Evolutionary conservation across 2,797 vertebrate species (phyloP), one percentile per base, ranked within the genome.

Genomic region (Acipenser oxyrinchus): DNA sequence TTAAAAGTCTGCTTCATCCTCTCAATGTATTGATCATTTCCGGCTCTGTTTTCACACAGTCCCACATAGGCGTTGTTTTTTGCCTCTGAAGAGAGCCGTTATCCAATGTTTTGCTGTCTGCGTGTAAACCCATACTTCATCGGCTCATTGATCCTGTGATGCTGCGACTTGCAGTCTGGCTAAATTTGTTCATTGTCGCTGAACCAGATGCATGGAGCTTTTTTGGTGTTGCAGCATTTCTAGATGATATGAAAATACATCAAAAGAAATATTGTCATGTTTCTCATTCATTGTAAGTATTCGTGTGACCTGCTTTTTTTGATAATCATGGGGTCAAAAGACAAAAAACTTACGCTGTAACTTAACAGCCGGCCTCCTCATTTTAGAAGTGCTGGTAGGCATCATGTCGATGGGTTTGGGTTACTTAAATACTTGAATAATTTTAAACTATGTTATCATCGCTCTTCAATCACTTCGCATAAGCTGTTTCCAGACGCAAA

Each of bases 1-100:
- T 84, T 90, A 67, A 95, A 51, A 0, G 94, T 97, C 82, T 97
- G 94, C 86, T 88, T 83, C 11, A 73, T 79, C 55, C 86, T 88
- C 7, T 91, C 92, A 53, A 85, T 76, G n/a, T 88, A 94, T 53
- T 78, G 77, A 50, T 96, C 89, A 1, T 85, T 92, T 4, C 77
- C 88, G 48, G 66, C 10, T 79, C 81, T 87, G 10, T 79, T 88
- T 62, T 73, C 88, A 75, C 93, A 95, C 6, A 92, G 64, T 2
- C 79, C 86, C 23, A 66, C 57, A 11, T 95, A 94, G 6, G 70
- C 62, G 0, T 52, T 71, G 64, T 92, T 95, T 70, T 82, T 66
- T 77, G 64, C 70, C 94, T 71, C 7, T 69, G 70, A 1, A 50
- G 48, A 48, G 64, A 57, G 4, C 48, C 72, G 68, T 84, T 87